phyloP scores from a whole-genome alignment of 53 echinoderm and acorn worm genomes.

The Arbacia lixula region DNA sequence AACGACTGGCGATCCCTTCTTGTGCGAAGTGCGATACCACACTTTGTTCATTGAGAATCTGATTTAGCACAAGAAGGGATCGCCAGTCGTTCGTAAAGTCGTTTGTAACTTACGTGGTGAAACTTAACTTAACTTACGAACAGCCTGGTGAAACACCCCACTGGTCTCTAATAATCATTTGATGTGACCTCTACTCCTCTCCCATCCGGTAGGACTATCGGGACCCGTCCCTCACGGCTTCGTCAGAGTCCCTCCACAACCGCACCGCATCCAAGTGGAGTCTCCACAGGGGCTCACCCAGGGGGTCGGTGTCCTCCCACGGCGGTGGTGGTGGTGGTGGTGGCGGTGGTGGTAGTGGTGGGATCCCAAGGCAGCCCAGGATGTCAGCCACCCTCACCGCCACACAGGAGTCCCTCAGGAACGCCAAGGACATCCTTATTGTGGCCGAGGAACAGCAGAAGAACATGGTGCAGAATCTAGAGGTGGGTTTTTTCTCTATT shows the following conservation, averaged over 20 bases:
- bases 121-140: too few relatives aligned
- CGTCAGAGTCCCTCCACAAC: conserved; percentile 64
- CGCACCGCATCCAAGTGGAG: conserved; percentile 50
- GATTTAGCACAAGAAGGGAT: too few relatives aligned
- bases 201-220: conserved; percentile 6
- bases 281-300: conserved; percentile 28
- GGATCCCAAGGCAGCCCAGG: conserved; percentile 40
- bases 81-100: too few relatives aligned
- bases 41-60: too few relatives aligned
- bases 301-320: conserved; percentile 35
- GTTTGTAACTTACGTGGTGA: too few relatives aligned
- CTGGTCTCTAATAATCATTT: too few relatives aligned
- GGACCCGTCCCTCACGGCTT: conserved; percentile 48
- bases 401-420: conserved; percentile 83
- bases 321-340: conserved; percentile 12
- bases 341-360: conserved; percentile 20
- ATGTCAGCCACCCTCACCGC: conserved; percentile 65
- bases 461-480: conserved; percentile 78
- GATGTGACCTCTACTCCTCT: background rate
- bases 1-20: too few relatives aligned
- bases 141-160: too few relatives aligned
- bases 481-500: conserved; percentile 55
- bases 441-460: conserved; percentile 86
- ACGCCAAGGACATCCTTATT: conserved; percentile 85
- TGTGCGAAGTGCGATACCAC: too few relatives aligned